Conservation (phyloP, 2,888 invertebrate species). For the Eubasilissa splendida region DNA sequence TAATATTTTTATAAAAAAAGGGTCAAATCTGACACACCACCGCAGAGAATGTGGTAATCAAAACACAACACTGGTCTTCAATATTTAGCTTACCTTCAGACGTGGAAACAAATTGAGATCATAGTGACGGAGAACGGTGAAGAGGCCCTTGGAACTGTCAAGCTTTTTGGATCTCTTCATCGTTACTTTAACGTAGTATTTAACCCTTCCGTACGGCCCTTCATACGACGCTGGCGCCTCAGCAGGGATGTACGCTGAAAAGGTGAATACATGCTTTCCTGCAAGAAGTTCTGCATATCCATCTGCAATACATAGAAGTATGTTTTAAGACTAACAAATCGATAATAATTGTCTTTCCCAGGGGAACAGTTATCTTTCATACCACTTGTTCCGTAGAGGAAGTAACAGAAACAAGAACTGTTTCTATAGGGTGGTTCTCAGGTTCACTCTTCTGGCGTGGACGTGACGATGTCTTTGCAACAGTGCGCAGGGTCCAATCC, state of each 20-base stretch:
- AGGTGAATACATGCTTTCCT: conserved; percentile 25
- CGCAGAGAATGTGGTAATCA: too few relatives aligned
- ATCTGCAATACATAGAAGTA: background rate
- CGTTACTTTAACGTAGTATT: conserved; percentile 17
- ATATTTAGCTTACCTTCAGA: background rate
- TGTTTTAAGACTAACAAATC: too few relatives aligned
- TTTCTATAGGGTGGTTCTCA: too few relatives aligned
- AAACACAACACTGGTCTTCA: too few relatives aligned
- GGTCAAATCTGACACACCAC: too few relatives aligned
- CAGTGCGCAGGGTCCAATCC: too few relatives aligned
- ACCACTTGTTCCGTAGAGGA: background rate
- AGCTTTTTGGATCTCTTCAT: conserved; percentile 14
- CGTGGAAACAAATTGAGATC: conserved; percentile 27
- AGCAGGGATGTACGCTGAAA: conserved; percentile 36
- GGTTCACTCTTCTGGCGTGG: too few relatives aligned
- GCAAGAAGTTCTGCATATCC: conserved; percentile 7
- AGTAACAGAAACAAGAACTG: too few relatives aligned
- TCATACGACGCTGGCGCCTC: conserved; percentile 42
- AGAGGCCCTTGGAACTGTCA: background rate
- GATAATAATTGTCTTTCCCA: background rate
- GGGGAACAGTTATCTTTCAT: background rate
- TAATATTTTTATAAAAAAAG: too few relatives aligned
- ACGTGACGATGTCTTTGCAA: too few relatives aligned
- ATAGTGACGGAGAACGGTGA: conserved; percentile 1
- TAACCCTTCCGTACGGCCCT: conserved; percentile 40